Evolutionary conservation across 2,113 vertebrate genomes (phyloP).

Genomic region (Ciconia stormi): DNA sequence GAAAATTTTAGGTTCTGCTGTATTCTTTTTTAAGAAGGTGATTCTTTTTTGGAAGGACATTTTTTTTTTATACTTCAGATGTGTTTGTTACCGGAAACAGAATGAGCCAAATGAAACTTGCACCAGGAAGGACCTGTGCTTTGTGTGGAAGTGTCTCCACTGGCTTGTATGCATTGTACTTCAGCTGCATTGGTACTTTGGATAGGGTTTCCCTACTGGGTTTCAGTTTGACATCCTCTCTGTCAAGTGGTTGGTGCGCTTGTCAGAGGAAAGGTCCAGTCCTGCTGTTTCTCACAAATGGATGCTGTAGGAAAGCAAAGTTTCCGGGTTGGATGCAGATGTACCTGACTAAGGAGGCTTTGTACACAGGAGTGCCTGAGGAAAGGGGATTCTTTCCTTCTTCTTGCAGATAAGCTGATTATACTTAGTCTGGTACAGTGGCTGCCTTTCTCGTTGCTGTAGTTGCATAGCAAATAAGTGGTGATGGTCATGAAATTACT

Average conservation of each 20-base stretch:
- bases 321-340: not conserved
- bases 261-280: not conserved
- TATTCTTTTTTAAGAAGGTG: not conserved
- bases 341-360: not conserved
- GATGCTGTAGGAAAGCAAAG: not conserved
- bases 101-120: not conserved
- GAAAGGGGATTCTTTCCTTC: not conserved
- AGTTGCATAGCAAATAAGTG: not conserved
- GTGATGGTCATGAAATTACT: slow-evolving; percentile 17
- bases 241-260: not conserved
- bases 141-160: not conserved
- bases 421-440: not conserved
- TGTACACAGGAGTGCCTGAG: not conserved
- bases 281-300: not conserved
- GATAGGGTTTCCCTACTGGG: not conserved
- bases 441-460: slow-evolving; percentile 1
- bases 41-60: not conserved
- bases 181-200: not conserved
- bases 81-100: not conserved
- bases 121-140: not conserved
- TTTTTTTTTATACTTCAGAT: not conserved
- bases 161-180: not conserved
- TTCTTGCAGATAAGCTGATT: slow-evolving; percentile 27
- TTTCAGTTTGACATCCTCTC: not conserved
- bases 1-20: not conserved